Percentiles rank a stretch among this genome's conserved stretches.
phyloP scores from a whole-genome alignment of 2,888 invertebrate genomes.

The Eupeodes latifasciatus region DNA sequence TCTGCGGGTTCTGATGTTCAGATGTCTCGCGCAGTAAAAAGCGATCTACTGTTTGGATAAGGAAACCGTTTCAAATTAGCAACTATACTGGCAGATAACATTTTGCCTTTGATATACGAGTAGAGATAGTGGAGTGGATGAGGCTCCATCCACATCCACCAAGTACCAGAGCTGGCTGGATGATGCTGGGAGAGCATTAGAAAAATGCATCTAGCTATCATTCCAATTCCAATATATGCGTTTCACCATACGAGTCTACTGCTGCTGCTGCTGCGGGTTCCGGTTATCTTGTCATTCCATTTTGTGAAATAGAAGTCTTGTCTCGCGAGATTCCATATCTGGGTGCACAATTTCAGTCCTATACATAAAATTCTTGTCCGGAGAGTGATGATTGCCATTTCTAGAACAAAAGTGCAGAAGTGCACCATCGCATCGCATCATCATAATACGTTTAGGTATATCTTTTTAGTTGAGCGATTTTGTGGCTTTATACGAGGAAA shows the following conservation, averaged over 20 bases:
- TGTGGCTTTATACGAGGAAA: neutral
- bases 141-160: neutral
- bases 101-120: constrained; percentile 31
- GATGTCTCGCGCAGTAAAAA: constrained; percentile 67
- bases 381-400: constrained; percentile 65
- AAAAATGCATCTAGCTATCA: constrained; percentile 46
- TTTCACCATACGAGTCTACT: too few species aligned
- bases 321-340: constrained; percentile 57
- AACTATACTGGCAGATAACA: constrained; percentile 69
- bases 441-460: too few species aligned
- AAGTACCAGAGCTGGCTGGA: neutral
- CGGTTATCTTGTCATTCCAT: constrained; percentile 56
- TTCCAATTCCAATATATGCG: neutral
- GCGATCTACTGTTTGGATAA: constrained; percentile 74
- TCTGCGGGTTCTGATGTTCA: neutral
- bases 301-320: constrained; percentile 59
- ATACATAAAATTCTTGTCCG: constrained; percentile 7
- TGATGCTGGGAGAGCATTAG: constrained; percentile 37
- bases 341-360: constrained; percentile 41
- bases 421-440: constrained; percentile 18
- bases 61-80: constrained; percentile 76
- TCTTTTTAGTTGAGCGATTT: neutral
- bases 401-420: constrained; percentile 55
- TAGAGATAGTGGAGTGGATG: neutral
- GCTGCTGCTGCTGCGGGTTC: constrained; percentile 23